Evolutionary conservation across 1,140 invertebrate species (phyloP).

Genomic region (Platyscapa corneri): DNA sequence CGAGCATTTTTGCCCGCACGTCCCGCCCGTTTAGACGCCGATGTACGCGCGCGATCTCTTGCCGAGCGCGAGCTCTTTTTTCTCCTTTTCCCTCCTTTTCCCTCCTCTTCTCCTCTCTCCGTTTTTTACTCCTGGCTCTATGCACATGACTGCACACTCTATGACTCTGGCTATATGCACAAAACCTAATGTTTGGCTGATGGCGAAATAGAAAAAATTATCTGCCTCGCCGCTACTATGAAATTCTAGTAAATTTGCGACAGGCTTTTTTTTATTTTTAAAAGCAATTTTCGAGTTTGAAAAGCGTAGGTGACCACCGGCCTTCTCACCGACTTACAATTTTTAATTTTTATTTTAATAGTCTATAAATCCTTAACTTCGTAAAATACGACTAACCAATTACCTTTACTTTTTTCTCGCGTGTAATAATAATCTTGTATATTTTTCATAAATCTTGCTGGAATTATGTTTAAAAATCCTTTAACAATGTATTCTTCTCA

Average conservation of each 20-base stretch:
- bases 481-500: not conserved
- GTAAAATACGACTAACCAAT: not conserved
- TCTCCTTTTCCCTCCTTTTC: not conserved
- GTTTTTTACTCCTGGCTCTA: too few species aligned
- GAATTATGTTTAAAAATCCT: not conserved
- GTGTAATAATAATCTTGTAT: not conserved
- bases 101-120: too few species aligned
- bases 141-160: too few species aligned
- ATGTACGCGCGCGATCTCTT: not conserved
- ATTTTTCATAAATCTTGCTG: not conserved
- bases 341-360: not conserved
- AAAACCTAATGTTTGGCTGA: too few species aligned
- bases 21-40: too few species aligned
- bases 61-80: not conserved
- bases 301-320: too few species aligned
- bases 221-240: too few species aligned
- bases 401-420: not conserved
- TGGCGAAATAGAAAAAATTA: too few species aligned
- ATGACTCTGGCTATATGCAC: too few species aligned
- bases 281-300: too few species aligned
- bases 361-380: not conserved
- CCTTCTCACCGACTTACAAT: not conserved
- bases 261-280: too few species aligned
- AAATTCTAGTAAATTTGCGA: too few species aligned
- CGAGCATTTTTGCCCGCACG: not conserved